A percentile compares a stretch with the other conserved stretches of the same genome.
Evolutionary conservation across 2,888 invertebrate genomes (phyloP).

Genomic region (Eristalis arbustorum): DNA sequence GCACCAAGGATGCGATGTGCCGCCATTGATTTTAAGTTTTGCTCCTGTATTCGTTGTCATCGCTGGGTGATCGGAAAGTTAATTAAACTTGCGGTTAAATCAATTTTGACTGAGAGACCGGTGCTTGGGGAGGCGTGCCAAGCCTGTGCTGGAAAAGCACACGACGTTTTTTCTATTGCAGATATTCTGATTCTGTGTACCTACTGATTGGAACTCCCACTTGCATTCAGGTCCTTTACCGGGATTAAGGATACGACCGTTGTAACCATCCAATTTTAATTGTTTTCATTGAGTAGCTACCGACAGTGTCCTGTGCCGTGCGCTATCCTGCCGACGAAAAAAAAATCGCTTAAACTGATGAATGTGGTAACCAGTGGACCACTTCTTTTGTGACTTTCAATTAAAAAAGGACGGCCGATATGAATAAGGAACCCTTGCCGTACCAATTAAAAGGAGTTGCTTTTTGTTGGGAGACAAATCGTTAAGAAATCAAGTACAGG

Average conservation of each 20-base stretch:
- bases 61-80: constrained; percentile 62
- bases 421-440: background rate
- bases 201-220: constrained; percentile 23
- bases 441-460: background rate
- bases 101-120: constrained; percentile 33
- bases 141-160: background rate
- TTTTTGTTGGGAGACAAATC: background rate
- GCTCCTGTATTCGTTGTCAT: constrained; percentile 48
- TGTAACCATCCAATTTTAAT: constrained; percentile 38
- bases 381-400: background rate
- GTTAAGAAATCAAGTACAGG: background rate
- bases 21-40: constrained; percentile 41
- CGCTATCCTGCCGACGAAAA: background rate
- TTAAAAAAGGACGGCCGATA: background rate
- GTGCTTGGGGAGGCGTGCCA: background rate
- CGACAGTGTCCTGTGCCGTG: background rate
- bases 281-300: constrained; percentile 5
- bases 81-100: constrained; percentile 68
- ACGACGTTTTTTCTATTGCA: constrained; percentile 7
- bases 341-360: constrained; percentile 7
- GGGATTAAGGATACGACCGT: constrained; percentile 26
- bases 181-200: background rate
- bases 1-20: background rate
- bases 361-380: background rate
- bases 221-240: constrained; percentile 11